A percentile compares a stretch with the other conserved stretches of the same genome.
Evolutionary conservation across 2,888 invertebrate species (phyloP).

Genomic region (Acanthopleura granulata): DNA sequence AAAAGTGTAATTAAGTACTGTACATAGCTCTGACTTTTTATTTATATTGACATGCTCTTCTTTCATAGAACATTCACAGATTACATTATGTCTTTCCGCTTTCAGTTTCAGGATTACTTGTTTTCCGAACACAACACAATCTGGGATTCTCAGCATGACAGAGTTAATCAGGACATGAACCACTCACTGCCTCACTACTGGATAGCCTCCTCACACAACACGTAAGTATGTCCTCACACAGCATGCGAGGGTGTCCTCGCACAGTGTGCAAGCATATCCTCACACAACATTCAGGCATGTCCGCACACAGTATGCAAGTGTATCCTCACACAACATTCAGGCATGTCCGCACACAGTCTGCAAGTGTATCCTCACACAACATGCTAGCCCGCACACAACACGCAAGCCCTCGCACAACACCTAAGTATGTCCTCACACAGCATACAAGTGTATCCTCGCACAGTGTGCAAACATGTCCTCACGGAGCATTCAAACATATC

Average conservation of each 20-base stretch:
- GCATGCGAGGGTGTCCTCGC: slow-evolving; percentile 66
- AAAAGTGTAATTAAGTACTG: background rate
- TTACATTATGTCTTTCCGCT: background rate
- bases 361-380: slow-evolving; percentile 64
- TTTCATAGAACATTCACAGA: background rate
- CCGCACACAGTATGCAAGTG: slow-evolving; percentile 1
- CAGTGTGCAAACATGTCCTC: slow-evolving; percentile 72
- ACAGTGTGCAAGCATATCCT: background rate
- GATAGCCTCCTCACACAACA: slow-evolving; percentile 97
- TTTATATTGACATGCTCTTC: background rate
- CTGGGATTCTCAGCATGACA: slow-evolving; percentile 83
- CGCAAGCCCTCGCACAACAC: slow-evolving; percentile 91
- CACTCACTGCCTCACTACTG: slow-evolving; percentile 91
- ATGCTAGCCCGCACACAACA: background rate
- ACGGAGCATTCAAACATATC: background rate
- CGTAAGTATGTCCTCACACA: slow-evolving; percentile 77
- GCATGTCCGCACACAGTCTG: slow-evolving; percentile 46
- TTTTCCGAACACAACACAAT: slow-evolving; percentile 94
- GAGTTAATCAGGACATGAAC: slow-evolving; percentile 90
- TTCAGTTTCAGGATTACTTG: slow-evolving; percentile 88
- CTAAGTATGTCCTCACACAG: slow-evolving; percentile 95
- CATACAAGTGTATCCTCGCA: slow-evolving; percentile 77
- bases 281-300: background rate
- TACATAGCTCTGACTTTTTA: background rate
- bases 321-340: background rate